Evolutionary conservation across 1,140 invertebrate genomes (phyloP).

Genomic region (Bombus haemorrhoidalis): DNA sequence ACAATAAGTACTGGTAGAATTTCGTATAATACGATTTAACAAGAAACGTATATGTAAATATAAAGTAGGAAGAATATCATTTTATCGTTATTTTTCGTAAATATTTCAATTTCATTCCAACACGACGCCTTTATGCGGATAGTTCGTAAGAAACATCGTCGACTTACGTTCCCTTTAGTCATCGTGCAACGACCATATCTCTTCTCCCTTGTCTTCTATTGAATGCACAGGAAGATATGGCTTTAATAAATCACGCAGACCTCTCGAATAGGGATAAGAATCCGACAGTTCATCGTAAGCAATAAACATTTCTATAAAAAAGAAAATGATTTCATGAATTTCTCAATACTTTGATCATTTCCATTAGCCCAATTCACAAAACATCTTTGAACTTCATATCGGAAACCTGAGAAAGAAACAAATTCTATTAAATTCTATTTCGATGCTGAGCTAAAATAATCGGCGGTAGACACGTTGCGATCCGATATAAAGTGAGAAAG

Average conservation of each 20-base stretch:
- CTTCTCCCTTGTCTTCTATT: constrained; percentile 13
- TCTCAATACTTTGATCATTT: background rate
- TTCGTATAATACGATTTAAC: background rate
- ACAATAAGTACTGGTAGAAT: background rate
- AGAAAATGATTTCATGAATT: constrained; percentile 5
- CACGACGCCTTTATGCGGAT: too few relatives aligned
- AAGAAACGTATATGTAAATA: background rate
- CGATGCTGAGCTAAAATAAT: constrained; percentile 16
- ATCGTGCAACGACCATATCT: constrained; percentile 15
- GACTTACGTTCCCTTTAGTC: background rate
- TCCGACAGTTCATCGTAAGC: background rate
- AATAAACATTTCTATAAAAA: background rate
- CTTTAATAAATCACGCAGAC: constrained; percentile 35
- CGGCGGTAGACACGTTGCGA: background rate
- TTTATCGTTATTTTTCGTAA: background rate
- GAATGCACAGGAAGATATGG: constrained; percentile 36
- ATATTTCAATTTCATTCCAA: background rate
- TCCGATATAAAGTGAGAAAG: background rate
- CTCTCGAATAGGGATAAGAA: constrained; percentile 14
- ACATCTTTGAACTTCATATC: too few relatives aligned
- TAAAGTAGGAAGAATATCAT: too few relatives aligned
- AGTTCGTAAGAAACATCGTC: background rate
- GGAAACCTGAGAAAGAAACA: too few relatives aligned
- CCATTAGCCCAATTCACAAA: too few relatives aligned
- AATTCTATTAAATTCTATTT: constrained; percentile 3